These are phyloP conservation scores for Metridium senile DNA, from an alignment of 92 coral and sea anemone genomes.

Conservation along the genomic window DNA sequence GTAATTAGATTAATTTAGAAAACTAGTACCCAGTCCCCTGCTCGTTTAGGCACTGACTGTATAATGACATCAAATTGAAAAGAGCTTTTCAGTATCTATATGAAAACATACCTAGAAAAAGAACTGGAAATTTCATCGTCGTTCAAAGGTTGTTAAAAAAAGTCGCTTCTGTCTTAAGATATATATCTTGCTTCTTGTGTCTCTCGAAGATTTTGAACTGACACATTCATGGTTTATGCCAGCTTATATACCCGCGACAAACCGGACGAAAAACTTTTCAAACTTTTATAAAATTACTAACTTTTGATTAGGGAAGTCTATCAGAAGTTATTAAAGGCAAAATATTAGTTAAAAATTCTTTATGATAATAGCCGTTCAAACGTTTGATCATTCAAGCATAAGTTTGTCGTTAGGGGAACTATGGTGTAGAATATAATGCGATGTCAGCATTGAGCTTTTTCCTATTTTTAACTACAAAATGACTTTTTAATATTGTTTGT, in stretches of 20 bases:
- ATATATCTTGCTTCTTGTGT: not conserved
- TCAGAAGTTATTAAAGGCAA: not conserved
- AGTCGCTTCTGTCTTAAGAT: not conserved
- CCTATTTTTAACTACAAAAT: not conserved
- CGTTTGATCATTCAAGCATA: not conserved
- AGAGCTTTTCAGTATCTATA: not conserved
- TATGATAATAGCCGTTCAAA: not conserved
- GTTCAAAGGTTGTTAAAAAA: not conserved
- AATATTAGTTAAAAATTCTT: not conserved
- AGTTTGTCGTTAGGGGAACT: not conserved
- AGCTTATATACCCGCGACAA: not conserved
- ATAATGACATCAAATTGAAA: not conserved
- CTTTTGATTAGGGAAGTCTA: not conserved
- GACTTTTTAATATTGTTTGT: not conserved
- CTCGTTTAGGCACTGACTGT: too few species aligned
- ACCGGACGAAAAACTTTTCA: conserved; percentile 7
- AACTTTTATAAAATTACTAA: not conserved
- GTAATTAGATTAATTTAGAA: too few species aligned
- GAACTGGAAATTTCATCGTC: not conserved
- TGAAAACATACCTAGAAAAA: not conserved
- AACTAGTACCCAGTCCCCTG: too few species aligned
- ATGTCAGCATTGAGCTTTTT: not conserved
- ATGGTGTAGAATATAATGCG: too few species aligned
- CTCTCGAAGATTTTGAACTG: not conserved
- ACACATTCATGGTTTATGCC: not conserved